phyloP scores from a whole-genome alignment of 2,113 vertebrate genomes.

The Siphamia tubifer region DNA sequence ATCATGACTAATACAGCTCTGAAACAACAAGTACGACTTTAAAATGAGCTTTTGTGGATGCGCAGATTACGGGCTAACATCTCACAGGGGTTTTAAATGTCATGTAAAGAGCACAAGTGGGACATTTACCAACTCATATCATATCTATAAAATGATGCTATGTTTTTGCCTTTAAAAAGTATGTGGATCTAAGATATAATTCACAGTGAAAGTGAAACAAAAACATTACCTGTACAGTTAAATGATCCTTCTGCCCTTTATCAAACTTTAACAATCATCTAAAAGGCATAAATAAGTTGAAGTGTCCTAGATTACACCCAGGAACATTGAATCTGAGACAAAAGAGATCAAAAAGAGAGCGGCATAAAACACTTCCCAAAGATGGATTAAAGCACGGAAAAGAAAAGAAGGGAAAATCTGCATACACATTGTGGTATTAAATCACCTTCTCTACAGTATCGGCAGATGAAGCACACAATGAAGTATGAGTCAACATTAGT shows the following conservation, averaged over 20 bases:
- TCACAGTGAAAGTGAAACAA: neutral
- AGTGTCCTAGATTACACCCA: neutral
- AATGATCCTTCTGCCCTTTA: too few species aligned
- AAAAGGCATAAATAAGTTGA: neutral
- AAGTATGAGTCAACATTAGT: too few species aligned
- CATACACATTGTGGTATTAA: neutral
- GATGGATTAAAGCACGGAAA: neutral
- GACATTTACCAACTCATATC: slow-evolving; percentile 18
- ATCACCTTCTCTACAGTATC: neutral
- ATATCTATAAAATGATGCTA: neutral
- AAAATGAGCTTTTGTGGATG: slow-evolving; percentile 15
- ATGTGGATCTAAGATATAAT: neutral
- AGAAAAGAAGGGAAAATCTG: neutral
- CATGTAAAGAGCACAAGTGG: slow-evolving; percentile 9
- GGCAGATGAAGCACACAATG: neutral
- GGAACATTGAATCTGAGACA: neutral
- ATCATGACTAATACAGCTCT: slow-evolving; percentile 45
- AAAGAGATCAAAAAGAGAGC: too few species aligned
- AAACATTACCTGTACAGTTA: neutral
- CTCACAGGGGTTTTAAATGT: slow-evolving; percentile 24
- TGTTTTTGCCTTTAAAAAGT: neutral
- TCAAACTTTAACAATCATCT: neutral
- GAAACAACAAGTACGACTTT: slow-evolving; percentile 32
- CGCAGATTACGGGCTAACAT: neutral
- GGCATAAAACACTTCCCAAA: neutral